Evolutionary conservation across 1,140 invertebrate genomes (phyloP).

Genomic region (Onthophagus taurus): DNA sequence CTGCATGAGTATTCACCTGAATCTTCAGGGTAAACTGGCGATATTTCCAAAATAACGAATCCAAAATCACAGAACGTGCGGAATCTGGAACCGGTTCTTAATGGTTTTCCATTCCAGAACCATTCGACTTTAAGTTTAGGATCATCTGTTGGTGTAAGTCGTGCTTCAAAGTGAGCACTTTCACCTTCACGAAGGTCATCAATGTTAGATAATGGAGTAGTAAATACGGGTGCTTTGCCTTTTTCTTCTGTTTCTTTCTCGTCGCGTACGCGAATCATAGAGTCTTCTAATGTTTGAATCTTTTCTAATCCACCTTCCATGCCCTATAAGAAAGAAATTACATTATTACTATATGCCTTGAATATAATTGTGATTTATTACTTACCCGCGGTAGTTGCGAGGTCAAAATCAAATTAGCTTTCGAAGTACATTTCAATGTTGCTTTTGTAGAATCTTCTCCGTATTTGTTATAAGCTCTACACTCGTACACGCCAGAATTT

Average conservation of each 20-base stretch:
- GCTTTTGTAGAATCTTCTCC: slow-evolving; percentile 84
- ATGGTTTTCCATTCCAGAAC: slow-evolving; percentile 88
- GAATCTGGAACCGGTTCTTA: slow-evolving; percentile 82
- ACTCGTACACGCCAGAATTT: slow-evolving; percentile 90
- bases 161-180: slow-evolving; percentile 90
- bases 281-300: slow-evolving; percentile 86
- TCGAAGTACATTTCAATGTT: slow-evolving; percentile 76
- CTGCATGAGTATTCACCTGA: slow-evolving; percentile 89
- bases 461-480: slow-evolving; percentile 82
- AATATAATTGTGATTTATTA: slow-evolving; percentile 13
- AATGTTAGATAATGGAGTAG: slow-evolving; percentile 78
- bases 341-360: background rate
- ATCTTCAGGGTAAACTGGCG: slow-evolving; percentile 89
- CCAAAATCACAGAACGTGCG: slow-evolving; percentile 93
- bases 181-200: slow-evolving; percentile 80
- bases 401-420: slow-evolving; percentile 86
- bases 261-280: slow-evolving; percentile 61
- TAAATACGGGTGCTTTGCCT: slow-evolving; percentile 83
- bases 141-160: slow-evolving; percentile 86
- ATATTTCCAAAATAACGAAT: slow-evolving; percentile 89
- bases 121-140: slow-evolving; percentile 91
- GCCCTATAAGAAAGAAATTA: slow-evolving; percentile 50
- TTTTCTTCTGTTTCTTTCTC: slow-evolving; percentile 58
- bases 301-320: slow-evolving; percentile 90
- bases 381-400: slow-evolving; percentile 82